Percentiles rank a stretch among this genome's conserved stretches.
These are phyloP conservation scores for Herminia tarsipennalis DNA, from an alignment of 2,888 invertebrate genomes.

Conservation along the genomic window DNA sequence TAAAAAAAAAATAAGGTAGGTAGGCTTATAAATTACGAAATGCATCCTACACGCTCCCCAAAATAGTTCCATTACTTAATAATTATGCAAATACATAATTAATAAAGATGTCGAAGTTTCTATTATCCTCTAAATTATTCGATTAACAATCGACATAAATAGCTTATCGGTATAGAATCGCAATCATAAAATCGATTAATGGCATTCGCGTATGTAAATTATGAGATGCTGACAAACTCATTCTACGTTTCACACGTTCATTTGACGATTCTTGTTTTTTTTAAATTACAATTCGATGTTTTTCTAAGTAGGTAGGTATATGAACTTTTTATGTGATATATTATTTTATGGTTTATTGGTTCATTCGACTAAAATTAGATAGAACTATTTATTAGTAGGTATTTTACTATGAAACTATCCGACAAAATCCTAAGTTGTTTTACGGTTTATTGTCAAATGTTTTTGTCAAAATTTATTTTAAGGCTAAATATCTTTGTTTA, in stretches of 20 bases:
- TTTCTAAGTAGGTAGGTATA: slow-evolving; percentile 34
- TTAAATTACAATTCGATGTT: slow-evolving; percentile 17
- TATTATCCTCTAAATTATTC: slow-evolving; percentile 21
- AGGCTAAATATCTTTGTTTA: no score
- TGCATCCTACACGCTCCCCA: neutral
- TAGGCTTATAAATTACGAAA: no score
- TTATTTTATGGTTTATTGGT: slow-evolving; percentile 35
- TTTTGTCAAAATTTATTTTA: no score
- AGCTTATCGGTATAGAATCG: slow-evolving; percentile 20
- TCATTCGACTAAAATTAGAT: slow-evolving; percentile 17
- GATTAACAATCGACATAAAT: slow-evolving; percentile 26
- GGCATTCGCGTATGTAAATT: slow-evolving; percentile 22
- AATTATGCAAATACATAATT: neutral
- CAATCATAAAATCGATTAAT: slow-evolving; percentile 23
- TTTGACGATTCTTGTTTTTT: slow-evolving; percentile 19
- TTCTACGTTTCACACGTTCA: slow-evolving; percentile 28
- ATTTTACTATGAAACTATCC: no score
- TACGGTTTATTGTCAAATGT: no score
- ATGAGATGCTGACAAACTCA: slow-evolving; percentile 13
- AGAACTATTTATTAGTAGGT: neutral
- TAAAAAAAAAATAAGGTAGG: no score
- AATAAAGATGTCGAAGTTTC: slow-evolving; percentile 17
- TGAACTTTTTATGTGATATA: slow-evolving; percentile 31
- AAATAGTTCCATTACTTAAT: neutral
- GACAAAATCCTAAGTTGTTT: no score